Evolutionary conservation across 1,140 invertebrate species (phyloP).

Genomic region (Mactra quadrangularis): DNA sequence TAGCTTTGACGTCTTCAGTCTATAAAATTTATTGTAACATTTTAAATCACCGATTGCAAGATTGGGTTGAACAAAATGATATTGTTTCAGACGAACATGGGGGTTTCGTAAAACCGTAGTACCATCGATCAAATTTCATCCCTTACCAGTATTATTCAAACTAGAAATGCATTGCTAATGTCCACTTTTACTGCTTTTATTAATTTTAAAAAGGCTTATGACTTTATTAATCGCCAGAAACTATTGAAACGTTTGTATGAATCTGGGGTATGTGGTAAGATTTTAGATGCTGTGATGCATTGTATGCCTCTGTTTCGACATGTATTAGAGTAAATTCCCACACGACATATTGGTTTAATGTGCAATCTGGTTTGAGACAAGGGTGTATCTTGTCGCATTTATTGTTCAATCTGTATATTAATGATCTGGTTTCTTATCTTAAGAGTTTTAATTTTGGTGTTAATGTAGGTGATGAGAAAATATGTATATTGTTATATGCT

Average conservation of each 20-base stretch:
- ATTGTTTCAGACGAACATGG: conserved; percentile 57
- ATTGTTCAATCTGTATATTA: conserved; percentile 60
- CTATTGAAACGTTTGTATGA: conserved; percentile 40
- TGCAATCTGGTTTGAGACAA: conserved; percentile 32
- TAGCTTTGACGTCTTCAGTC: conserved; percentile 30
- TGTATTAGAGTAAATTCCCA: conserved; percentile 44
- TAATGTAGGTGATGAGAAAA: conserved; percentile 26
- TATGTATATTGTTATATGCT: conserved; percentile 53
- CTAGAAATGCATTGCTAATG: conserved; percentile 33
- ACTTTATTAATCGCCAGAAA: conserved; percentile 33
- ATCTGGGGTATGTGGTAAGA: conserved; percentile 34
- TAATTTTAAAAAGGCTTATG: conserved; percentile 64
- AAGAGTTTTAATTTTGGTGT: conserved; percentile 35
- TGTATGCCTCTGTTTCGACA: conserved; percentile 44
- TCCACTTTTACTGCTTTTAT: conserved; percentile 59
- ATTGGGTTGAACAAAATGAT: conserved; percentile 39
- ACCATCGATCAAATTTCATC: conserved; percentile 60
- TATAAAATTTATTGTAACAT: conserved; percentile 59
- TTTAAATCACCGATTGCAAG: conserved; percentile 54
- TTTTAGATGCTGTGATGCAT: conserved; percentile 45
- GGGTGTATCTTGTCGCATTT: conserved; percentile 48
- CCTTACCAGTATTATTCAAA: conserved; percentile 47
- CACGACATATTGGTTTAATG: conserved; percentile 53
- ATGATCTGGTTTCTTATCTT: conserved; percentile 33
- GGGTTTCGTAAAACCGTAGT: conserved; percentile 51